These are phyloP conservation scores for Alligator sinensis DNA, from an alignment of 2,113 vertebrate species.

Conservation along the genomic window DNA sequence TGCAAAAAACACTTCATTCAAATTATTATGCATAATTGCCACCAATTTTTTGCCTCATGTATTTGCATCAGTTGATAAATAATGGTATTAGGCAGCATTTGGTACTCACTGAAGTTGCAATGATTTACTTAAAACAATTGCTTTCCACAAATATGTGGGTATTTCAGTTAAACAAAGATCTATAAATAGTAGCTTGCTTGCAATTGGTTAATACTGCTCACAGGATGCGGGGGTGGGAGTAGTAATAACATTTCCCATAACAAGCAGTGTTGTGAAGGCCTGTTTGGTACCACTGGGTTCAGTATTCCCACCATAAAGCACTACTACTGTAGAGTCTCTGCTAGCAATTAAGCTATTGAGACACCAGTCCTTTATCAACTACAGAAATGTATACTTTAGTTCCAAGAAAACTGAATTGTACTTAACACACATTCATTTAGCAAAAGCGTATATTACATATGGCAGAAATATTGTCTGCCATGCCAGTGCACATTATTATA, in stretches of 20 bases:
- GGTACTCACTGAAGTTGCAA: not conserved
- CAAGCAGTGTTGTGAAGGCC: not conserved
- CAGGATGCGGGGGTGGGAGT: too few species aligned
- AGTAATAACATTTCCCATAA: too few species aligned
- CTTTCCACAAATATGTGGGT: not conserved
- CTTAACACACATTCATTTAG: not conserved
- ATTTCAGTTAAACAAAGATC: not conserved
- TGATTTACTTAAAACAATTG: not conserved
- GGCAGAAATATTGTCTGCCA: not conserved
- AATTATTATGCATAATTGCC: not conserved
- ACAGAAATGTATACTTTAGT: not conserved
- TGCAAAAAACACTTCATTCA: not conserved
- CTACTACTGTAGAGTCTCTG: not conserved
- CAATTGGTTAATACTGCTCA: not conserved
- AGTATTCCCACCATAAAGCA: not conserved
- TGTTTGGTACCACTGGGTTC: not conserved
- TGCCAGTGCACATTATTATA: not conserved
- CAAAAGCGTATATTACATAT: not conserved
- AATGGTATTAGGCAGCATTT: not conserved
- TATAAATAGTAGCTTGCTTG: fast-evolving
- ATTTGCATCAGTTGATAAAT: not conserved
- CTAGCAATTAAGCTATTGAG: not conserved
- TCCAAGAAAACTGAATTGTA: not conserved
- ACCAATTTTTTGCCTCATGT: not conserved
- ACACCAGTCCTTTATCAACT: not conserved